Conservation (phyloP, 92 coral and sea anemone genomes). For the Phenganax stokvisi region DNA sequence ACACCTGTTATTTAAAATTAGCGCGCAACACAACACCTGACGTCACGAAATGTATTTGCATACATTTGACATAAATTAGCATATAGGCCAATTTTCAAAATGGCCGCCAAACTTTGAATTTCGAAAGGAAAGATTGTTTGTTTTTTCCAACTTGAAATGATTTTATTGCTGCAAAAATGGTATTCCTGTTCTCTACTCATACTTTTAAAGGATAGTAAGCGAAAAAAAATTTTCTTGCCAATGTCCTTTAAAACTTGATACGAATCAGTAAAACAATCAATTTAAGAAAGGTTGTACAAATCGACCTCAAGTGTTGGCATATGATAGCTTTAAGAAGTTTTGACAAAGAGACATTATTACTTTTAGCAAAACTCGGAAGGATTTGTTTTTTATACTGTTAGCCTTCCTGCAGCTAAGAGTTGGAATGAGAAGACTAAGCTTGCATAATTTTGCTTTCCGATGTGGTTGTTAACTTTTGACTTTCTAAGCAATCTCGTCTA, state of each 20-base stretch:
- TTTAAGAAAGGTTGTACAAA: too few relatives aligned
- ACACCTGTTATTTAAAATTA: background rate
- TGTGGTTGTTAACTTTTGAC: too few relatives aligned
- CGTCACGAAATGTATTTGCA: background rate
- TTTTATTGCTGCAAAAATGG: background rate
- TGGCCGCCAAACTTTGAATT: background rate
- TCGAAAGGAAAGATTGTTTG: background rate
- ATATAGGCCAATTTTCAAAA: background rate
- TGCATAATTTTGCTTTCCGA: too few relatives aligned
- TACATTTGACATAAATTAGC: background rate
- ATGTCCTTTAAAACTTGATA: slow-evolving; percentile 10
- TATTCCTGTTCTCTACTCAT: background rate
- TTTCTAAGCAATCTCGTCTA: too few relatives aligned
- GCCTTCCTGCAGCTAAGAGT: too few relatives aligned
- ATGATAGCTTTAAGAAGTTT: too few relatives aligned
- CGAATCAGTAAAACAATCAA: background rate
- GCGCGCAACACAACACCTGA: background rate
- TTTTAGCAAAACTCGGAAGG: too few relatives aligned
- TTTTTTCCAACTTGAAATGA: background rate
- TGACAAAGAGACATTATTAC: too few relatives aligned
- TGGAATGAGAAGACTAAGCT: too few relatives aligned
- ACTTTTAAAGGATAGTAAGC: background rate
- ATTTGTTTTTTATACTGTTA: too few relatives aligned
- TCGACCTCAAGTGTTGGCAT: too few relatives aligned
- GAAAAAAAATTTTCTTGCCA: background rate